These are phyloP conservation scores for Melinaea menophilus DNA, from an alignment of 2,888 invertebrate genomes.

Conservation along the genomic window DNA sequence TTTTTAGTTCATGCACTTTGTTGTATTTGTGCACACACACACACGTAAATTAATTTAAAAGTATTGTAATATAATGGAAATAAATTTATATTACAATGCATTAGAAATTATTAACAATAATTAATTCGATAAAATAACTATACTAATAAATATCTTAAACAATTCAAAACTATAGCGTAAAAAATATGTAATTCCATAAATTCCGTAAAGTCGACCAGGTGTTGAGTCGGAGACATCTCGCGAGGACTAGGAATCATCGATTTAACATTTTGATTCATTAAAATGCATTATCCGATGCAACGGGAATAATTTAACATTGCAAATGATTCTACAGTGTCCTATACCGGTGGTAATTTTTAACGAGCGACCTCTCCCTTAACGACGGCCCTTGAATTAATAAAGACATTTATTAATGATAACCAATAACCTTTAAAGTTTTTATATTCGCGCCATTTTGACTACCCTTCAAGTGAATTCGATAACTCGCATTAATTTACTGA, in stretches of 20 bases:
- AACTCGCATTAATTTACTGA: background rate
- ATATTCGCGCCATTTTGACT: slow-evolving; percentile 23
- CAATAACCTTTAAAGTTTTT: slow-evolving; percentile 33
- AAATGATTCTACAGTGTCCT: slow-evolving; percentile 67
- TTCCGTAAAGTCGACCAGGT: slow-evolving; percentile 40
- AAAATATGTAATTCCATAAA: slow-evolving; percentile 44
- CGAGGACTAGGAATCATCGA: slow-evolving; percentile 56
- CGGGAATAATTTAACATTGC: slow-evolving; percentile 70
- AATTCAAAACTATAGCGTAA: background rate
- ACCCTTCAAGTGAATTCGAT: background rate
- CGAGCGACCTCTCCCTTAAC: slow-evolving; percentile 56
- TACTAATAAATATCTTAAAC: background rate
- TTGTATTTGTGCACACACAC: background rate
- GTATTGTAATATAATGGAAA: too few relatives aligned
- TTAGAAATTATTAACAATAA: too few relatives aligned
- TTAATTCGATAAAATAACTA: background rate
- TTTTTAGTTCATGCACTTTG: background rate
- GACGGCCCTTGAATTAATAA: slow-evolving; percentile 69
- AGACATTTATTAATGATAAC: slow-evolving; percentile 39
- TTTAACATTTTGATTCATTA: slow-evolving; percentile 74
- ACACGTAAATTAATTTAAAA: too few relatives aligned
- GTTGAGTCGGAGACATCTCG: slow-evolving; percentile 49
- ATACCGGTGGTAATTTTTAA: slow-evolving; percentile 72
- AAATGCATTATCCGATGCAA: slow-evolving; percentile 77
- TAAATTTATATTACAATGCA: too few relatives aligned